phyloP scores from a whole-genome alignment of 2,888 invertebrate genomes.

The Polymixis lichenea region DNA sequence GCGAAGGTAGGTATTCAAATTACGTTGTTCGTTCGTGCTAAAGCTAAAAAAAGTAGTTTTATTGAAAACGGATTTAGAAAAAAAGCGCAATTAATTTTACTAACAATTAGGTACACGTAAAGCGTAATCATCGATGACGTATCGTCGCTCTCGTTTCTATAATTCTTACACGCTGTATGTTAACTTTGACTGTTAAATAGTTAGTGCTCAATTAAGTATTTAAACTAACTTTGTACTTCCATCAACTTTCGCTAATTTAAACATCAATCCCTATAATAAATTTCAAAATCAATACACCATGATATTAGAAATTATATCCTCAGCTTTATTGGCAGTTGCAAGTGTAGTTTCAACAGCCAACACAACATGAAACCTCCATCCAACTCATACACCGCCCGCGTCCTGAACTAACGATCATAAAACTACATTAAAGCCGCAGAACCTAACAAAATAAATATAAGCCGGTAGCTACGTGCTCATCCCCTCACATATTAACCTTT shows the following conservation, averaged over 20 bases:
- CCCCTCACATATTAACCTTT: constrained; percentile 84
- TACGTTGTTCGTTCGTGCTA: background rate
- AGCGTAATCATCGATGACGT: background rate
- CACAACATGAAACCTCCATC: background rate
- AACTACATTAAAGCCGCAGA: constrained; percentile 57
- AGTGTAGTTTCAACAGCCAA: background rate
- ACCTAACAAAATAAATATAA: constrained; percentile 65
- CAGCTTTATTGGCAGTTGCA: background rate
- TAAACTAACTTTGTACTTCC: too few relatives aligned
- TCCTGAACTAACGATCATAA: constrained; percentile 43
- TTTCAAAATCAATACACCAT: background rate
- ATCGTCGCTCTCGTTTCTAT: background rate
- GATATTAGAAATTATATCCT: background rate
- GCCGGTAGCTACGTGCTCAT: constrained; percentile 65
- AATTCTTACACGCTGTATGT: background rate
- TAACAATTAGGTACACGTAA: background rate
- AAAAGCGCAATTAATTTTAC: background rate
- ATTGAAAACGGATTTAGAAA: background rate
- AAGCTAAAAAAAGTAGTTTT: background rate
- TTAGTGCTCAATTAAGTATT: background rate
- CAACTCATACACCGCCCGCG: background rate
- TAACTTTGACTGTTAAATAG: background rate
- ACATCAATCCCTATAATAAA: too few relatives aligned
- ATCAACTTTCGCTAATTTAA: too few relatives aligned
- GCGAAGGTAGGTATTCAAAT: too few relatives aligned